Percentiles rank a stretch among this genome's conserved stretches.
Conservation (phyloP, 2,113 vertebrate genomes). For the Phainopepla nitens region DNA sequence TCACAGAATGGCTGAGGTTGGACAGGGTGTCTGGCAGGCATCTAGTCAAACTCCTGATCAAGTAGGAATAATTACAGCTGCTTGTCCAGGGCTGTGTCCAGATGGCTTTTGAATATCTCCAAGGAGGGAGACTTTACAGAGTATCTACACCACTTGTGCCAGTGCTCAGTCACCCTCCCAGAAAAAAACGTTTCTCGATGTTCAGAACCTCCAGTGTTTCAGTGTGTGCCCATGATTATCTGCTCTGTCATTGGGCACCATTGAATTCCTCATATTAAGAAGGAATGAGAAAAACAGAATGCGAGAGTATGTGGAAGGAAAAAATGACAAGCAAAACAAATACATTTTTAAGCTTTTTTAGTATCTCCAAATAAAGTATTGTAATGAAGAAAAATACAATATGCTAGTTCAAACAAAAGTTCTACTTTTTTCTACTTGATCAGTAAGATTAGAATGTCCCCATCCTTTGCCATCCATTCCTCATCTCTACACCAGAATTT, state of each 20-base stretch:
- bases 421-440: background rate
- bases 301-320: background rate
- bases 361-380: background rate
- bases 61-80: background rate
- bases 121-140: background rate
- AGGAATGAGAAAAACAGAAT: background rate
- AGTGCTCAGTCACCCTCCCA: background rate
- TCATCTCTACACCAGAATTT: background rate
- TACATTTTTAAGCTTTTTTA: background rate
- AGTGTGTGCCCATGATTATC: background rate
- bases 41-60: background rate
- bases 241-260: background rate
- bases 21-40: background rate
- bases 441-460: background rate
- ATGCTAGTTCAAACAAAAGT: background rate
- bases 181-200: background rate
- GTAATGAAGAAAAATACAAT: background rate
- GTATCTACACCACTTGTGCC: background rate
- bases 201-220: background rate
- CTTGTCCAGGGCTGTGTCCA: background rate
- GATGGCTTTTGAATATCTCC: background rate
- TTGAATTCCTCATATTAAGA: background rate
- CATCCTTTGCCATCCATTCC: background rate
- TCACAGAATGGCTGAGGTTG: background rate
- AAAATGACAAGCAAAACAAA: background rate